phyloP scores from a whole-genome alignment of 2,888 invertebrate species.

The Fragum sueziense region DNA sequence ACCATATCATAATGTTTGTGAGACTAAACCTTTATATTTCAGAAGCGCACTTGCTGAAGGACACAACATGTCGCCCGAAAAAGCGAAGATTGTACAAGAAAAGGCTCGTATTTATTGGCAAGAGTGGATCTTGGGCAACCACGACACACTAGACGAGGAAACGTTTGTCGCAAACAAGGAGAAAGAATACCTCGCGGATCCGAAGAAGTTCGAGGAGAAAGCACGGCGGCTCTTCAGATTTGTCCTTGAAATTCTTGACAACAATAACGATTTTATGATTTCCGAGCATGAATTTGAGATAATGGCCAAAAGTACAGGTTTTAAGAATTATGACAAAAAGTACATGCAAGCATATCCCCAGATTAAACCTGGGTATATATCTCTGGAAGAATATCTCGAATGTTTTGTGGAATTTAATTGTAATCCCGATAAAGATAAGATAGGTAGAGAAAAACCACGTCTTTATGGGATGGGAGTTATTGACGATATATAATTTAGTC shows the following conservation, averaged over 20 bases:
- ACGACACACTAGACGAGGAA: not conserved
- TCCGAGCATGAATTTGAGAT: slow-evolving; percentile 6
- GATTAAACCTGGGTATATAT: slow-evolving; percentile 3
- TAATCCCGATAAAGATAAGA: not conserved
- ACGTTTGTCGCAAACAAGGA: not conserved
- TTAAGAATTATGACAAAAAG: slow-evolving; percentile 1
- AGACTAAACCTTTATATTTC: no score
- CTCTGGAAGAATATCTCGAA: not conserved
- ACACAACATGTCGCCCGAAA: not conserved
- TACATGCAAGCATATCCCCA: slow-evolving; percentile 1
- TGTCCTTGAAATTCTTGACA: not conserved
- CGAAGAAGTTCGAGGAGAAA: no score
- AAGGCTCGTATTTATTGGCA: not conserved
- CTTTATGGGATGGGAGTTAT: not conserved
- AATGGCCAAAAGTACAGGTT: not conserved
- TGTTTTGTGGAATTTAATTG: not conserved
- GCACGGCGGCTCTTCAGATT: not conserved
- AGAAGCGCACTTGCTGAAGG: no score
- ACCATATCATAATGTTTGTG: no score
- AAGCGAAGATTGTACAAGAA: not conserved
- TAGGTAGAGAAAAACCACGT: not conserved
- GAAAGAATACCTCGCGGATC: not conserved
- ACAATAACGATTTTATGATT: not conserved
- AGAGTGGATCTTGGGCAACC: not conserved
- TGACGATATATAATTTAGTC: no score